phyloP scores from a whole-genome alignment of 2,888 invertebrate genomes.

The Aricia artaxerxes region DNA sequence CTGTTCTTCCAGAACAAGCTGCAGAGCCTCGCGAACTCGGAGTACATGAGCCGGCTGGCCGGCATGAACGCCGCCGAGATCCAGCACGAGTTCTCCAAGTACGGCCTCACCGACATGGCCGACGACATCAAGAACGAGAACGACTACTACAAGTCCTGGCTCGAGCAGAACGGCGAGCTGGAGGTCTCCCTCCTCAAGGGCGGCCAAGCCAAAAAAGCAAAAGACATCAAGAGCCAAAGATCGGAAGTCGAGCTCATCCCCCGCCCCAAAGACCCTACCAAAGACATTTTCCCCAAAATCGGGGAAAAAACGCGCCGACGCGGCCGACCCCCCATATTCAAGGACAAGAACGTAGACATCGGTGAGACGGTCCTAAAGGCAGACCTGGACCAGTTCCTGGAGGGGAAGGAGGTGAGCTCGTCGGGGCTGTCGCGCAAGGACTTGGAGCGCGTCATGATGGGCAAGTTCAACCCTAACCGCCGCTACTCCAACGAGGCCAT shows the following conservation, averaged over 20 bases:
- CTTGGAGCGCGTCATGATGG: conserved; percentile 76
- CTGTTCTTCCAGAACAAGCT: conserved; percentile 68
- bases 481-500: conserved; percentile 77
- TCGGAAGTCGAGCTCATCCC: conserved; percentile 73
- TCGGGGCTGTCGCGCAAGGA: conserved; percentile 74
- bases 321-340: conserved; percentile 71
- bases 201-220: conserved; percentile 59
- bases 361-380: conserved; percentile 72
- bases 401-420: conserved; percentile 74
- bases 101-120: conserved; percentile 64
- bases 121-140: conserved; percentile 62
- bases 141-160: conserved; percentile 74
- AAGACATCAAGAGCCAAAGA: conserved; percentile 56
- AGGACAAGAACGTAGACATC: conserved; percentile 70
- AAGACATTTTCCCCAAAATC: conserved; percentile 56
- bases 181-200: conserved; percentile 72
- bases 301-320: conserved; percentile 61
- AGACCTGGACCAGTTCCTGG: conserved; percentile 74
- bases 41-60: conserved; percentile 63
- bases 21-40: conserved; percentile 62
- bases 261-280: conserved; percentile 53
- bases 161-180: conserved; percentile 73
- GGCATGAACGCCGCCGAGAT: conserved; percentile 70
- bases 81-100: conserved; percentile 67
- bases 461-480: conserved; percentile 75